These are phyloP conservation scores for Mayetiola destructor DNA, from an alignment of 2,888 invertebrate genomes.

Conservation along the genomic window DNA sequence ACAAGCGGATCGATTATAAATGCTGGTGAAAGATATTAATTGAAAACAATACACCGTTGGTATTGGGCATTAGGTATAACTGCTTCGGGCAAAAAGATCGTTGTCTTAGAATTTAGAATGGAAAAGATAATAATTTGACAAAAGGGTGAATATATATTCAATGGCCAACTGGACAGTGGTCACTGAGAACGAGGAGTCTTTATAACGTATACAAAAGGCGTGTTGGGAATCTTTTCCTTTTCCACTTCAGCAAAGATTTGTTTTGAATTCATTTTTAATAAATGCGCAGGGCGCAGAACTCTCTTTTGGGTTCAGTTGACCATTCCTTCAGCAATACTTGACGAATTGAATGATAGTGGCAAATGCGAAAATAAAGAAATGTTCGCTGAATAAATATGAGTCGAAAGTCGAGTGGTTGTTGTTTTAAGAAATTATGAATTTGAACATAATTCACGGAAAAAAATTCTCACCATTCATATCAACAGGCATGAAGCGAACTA, in stretches of 20 bases:
- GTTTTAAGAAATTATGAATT: too few relatives aligned
- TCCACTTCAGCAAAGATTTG: background rate
- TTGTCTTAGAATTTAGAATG: background rate
- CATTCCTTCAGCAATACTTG: slow-evolving; percentile 1
- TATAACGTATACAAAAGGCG: background rate
- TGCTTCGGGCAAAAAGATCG: too few relatives aligned
- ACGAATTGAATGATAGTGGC: background rate
- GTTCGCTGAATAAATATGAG: too few relatives aligned
- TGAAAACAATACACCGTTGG: background rate
- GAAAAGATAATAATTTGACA: background rate
- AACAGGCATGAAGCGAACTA: too few relatives aligned
- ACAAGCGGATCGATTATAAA: background rate
- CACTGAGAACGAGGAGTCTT: background rate
- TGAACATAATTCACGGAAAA: too few relatives aligned
- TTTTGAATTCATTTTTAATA: background rate
- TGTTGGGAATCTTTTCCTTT: background rate
- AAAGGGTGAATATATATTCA: too few relatives aligned
- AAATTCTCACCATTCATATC: too few relatives aligned
- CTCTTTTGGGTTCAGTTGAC: too few relatives aligned
- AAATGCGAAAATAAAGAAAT: background rate
- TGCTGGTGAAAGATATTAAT: background rate
- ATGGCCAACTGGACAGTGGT: background rate
- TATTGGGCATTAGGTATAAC: background rate
- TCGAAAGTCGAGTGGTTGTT: too few relatives aligned
- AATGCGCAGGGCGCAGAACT: background rate